Evolutionary conservation across 2,797 vertebrate species (phyloP).

Genomic region (Acipenser oxyrinchus): DNA sequence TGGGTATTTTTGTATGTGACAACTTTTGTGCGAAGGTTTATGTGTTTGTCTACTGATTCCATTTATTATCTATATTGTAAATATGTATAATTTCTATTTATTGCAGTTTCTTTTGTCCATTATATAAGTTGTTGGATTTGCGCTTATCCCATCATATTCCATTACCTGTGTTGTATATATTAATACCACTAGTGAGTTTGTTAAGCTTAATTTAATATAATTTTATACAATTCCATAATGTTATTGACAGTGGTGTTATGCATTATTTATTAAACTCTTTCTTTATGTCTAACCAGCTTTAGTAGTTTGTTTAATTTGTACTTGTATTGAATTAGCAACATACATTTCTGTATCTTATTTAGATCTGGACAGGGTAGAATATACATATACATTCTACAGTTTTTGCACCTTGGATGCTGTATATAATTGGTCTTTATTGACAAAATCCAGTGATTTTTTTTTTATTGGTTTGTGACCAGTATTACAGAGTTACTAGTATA

Average conservation of each 20-base stretch:
- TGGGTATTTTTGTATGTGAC: slow-evolving; percentile 12
- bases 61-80: slow-evolving; percentile 54
- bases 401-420: no score
- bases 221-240: slow-evolving; percentile 50
- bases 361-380: no score
- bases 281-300: slow-evolving; percentile 41
- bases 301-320: slow-evolving; percentile 10
- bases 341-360: no score
- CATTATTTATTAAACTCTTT: slow-evolving; percentile 48
- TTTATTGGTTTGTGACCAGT: no score
- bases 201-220: slow-evolving; percentile 44
- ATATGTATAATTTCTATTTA: slow-evolving; percentile 62
- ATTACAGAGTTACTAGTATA: no score
- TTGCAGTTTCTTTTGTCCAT: slow-evolving; percentile 44
- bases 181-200: slow-evolving; percentile 45
- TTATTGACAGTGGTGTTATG: slow-evolving; percentile 43
- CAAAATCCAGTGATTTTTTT: no score
- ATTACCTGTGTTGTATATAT: slow-evolving; percentile 45
- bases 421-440: no score
- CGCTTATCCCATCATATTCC: slow-evolving; percentile 30
- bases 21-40: slow-evolving; percentile 38
- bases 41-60: slow-evolving; percentile 54
- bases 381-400: no score
- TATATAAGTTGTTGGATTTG: slow-evolving; percentile 18
- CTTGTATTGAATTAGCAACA: no score